These are phyloP conservation scores for Acanthopleura granulata DNA, from an alignment of 2,888 invertebrate species.

Conservation along the genomic window DNA sequence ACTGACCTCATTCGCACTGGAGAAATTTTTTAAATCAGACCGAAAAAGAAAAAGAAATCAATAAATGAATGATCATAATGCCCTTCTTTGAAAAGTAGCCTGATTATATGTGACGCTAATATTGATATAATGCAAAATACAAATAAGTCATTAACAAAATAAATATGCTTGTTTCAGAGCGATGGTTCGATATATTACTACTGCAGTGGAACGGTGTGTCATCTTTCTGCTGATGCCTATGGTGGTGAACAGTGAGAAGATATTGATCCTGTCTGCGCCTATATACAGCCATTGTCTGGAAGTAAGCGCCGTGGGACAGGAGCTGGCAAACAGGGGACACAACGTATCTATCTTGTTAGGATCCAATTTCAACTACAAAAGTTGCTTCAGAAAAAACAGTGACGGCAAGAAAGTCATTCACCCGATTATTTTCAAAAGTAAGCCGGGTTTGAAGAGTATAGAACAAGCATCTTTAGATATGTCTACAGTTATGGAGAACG, in stretches of 20 bases:
- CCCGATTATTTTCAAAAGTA: not conserved
- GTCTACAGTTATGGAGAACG: not conserved
- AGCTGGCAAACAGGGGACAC: constrained; percentile 22
- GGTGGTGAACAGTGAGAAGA: not conserved
- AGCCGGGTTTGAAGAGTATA: not conserved
- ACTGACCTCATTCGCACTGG: too few relatives aligned
- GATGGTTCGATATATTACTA: not conserved
- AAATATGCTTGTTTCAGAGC: not conserved
- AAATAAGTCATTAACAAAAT: not conserved
- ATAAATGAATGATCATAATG: too few relatives aligned
- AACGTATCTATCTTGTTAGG: constrained; percentile 17
- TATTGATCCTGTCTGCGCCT: constrained; percentile 19
- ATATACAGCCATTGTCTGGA: constrained; percentile 20
- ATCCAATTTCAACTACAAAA: not conserved
- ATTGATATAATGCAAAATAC: not conserved
- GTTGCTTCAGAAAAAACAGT: not conserved
- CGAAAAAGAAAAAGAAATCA: too few relatives aligned
- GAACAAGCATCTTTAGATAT: not conserved
- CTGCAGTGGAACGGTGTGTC: not conserved
- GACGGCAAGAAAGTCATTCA: not conserved
- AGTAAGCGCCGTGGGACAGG: constrained; percentile 16
- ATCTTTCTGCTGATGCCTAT: not conserved
- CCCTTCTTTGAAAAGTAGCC: too few relatives aligned
- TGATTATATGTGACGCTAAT: too few relatives aligned
- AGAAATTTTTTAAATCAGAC: too few relatives aligned